These are phyloP conservation scores for Phrixothrix hirtus DNA, from an alignment of 2,888 invertebrate genomes.

Conservation along the genomic window DNA sequence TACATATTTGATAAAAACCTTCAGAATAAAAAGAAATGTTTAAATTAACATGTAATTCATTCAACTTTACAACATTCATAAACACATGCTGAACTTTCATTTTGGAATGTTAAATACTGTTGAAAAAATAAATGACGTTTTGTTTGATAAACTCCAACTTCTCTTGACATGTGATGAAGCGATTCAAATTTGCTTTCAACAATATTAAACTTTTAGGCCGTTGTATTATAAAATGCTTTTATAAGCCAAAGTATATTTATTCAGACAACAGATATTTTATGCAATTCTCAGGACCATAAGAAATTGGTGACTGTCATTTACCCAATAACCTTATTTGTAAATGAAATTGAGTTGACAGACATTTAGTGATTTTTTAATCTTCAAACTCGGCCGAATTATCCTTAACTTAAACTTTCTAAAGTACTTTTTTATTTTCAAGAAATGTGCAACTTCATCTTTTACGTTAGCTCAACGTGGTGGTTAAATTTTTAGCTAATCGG, in stretches of 20 bases:
- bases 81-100: slow-evolving; percentile 25
- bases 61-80: slow-evolving; percentile 24
- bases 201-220: slow-evolving; percentile 33
- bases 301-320: no score
- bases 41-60: slow-evolving; percentile 16
- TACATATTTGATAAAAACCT: slow-evolving; percentile 11
- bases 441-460: no score
- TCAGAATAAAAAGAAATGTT: slow-evolving; percentile 20
- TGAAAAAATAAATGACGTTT: slow-evolving; percentile 28
- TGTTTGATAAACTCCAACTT: slow-evolving; percentile 33
- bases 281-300: no score
- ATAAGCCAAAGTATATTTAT: slow-evolving; percentile 16
- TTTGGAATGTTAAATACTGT: slow-evolving; percentile 23
- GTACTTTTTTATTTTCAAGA: no score
- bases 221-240: slow-evolving; percentile 20
- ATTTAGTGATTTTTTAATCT: no score
- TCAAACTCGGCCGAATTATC: no score
- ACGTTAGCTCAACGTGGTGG: no score
- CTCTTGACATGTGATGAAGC: slow-evolving; percentile 35
- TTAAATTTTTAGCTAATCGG: no score
- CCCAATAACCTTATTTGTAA: no score
- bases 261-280: no score
- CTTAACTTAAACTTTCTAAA: no score
- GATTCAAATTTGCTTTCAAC: slow-evolving; percentile 31
- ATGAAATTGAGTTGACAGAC: no score